Evolutionary conservation across 2,888 invertebrate species (phyloP).

Genomic region (Lasioglossum oenotherae): DNA sequence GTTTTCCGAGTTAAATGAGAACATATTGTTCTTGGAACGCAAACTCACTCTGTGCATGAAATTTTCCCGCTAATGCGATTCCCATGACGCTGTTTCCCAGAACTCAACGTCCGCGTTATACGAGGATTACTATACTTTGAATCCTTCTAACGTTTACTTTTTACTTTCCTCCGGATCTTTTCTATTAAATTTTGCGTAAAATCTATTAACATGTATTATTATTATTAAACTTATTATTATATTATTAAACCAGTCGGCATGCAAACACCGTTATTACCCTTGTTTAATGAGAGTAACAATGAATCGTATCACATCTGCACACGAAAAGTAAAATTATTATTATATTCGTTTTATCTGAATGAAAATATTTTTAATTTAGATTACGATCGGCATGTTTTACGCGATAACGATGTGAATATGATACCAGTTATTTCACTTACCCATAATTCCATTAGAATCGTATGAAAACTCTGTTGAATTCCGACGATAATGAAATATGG

Average conservation of each 20-base stretch:
- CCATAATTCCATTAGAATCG: not conserved
- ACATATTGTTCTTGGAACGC: not conserved
- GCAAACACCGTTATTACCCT: not conserved
- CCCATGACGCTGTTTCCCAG: no score
- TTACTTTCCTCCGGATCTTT: not conserved
- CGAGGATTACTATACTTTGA: not conserved
- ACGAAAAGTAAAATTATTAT: not conserved
- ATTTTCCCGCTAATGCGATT: not conserved
- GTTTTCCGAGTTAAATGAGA: no score
- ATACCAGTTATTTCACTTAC: not conserved
- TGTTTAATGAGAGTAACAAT: not conserved
- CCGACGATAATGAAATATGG: not conserved
- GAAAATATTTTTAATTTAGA: not conserved
- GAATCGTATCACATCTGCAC: not conserved
- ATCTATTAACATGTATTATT: not conserved
- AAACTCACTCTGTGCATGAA: not conserved
- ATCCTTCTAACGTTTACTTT: not conserved
- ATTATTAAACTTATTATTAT: no score
- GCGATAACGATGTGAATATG: not conserved
- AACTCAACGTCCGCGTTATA: not conserved
- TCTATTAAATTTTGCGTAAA: not conserved
- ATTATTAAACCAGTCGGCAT: not conserved
- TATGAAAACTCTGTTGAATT: not conserved
- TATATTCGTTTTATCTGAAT: not conserved
- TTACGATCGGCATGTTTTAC: not conserved